Evolutionary conservation across 1,140 invertebrate species (phyloP).

Genomic region (Coptotermes formosanus): DNA sequence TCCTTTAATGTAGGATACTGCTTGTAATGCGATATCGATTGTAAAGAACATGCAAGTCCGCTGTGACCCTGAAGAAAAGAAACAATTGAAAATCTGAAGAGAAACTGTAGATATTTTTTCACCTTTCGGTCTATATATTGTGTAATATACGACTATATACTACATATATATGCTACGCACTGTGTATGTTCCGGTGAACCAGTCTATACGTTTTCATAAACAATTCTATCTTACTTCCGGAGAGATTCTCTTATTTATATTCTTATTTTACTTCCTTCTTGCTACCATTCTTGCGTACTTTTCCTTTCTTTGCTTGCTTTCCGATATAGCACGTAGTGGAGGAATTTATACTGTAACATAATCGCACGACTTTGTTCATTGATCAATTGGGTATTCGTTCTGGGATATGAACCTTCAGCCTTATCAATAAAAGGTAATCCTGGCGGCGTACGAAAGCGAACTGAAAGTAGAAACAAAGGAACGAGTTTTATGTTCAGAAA

Average conservation of each 20-base stretch:
- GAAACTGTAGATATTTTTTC: not conserved
- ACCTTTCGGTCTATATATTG: not conserved
- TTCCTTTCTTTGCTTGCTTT: not conserved
- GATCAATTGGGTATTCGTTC: not conserved
- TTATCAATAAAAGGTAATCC: not conserved
- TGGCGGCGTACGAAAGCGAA: not conserved
- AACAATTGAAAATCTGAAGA: not conserved
- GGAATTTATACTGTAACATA: not conserved
- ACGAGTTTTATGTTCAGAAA: not conserved
- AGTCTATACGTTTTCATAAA: not conserved
- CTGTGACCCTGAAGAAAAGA: not conserved
- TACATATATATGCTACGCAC: no score
- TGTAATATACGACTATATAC: not conserved
- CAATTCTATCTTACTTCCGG: not conserved
- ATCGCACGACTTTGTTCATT: not conserved
- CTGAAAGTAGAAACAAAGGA: not conserved
- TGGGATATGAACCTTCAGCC: not conserved
- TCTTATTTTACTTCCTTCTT: not conserved
- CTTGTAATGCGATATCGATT: not conserved
- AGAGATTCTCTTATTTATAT: constrained; percentile 11
- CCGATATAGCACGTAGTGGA: not conserved
- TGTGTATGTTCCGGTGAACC: not conserved
- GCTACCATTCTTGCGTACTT: not conserved
- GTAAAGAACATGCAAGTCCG: not conserved
- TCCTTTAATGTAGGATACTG: not conserved